Base-by-base conservation (phyloP, 2,113 vertebrate species). In the Labeo rohita region DNA sequence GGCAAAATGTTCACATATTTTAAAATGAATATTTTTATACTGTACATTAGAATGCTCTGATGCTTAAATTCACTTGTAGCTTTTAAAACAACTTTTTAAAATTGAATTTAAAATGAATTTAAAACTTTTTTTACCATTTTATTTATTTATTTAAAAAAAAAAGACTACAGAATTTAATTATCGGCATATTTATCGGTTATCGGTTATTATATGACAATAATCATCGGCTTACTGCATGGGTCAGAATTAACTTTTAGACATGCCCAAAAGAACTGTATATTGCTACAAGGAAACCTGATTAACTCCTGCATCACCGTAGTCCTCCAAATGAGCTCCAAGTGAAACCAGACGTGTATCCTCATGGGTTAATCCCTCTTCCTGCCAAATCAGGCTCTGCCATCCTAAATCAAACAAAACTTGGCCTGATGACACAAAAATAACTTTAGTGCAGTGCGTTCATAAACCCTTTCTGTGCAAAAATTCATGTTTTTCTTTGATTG, bases 331-430 rank as follows among this genome's bases (percentile, higher is more conserved):
- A 76, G 74, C 59, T 45, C 21, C 59, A 65, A 63, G 3, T 47
- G 56, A 80, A 80, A 80, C 59, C 59, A 65, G 78, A 80, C 21
- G 43, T 4, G 1, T 43, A 61, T 50, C 45, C 73, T 75, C 73
- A 28, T 50, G 73, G 18, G 77, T 13, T 18, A 8, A 79, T 65
- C 21, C 59, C 36, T 65, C 54, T 65, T 80, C 13, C 79, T 80
- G 56, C 21, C 59, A 80, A 80, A 80, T 80, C 79, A 80, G 43
- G 36, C 56, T 80, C 13, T 65, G 43, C 79, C 79, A 80, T n/a
- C 39, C 43, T 18, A 65, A 65, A 66, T 80, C 59, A 80, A 63
- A 11, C 59, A 16, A 12, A 52, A 50, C 52, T n/a, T 28, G 47
- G 23, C 74, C 74, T 28, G 59, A 80, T 63, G 56, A 80, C n/a